Conservation (phyloP, 2,113 vertebrate species). For the Tetrao urogallus region DNA sequence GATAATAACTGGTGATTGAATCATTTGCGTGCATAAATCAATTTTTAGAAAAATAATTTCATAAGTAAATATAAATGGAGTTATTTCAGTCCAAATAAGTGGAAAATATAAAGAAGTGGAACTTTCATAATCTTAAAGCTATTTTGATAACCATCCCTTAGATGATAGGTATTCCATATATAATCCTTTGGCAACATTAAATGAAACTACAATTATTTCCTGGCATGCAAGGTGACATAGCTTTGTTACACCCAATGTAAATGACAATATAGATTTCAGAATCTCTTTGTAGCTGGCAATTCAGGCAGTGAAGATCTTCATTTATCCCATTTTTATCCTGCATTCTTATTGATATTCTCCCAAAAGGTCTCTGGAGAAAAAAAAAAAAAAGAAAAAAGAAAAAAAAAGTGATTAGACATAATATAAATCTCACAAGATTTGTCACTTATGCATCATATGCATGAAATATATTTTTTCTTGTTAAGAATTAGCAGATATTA, state of each 20-base stretch:
- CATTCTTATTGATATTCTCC: constrained; percentile 69
- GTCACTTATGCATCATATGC: not conserved
- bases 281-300: constrained; percentile 69
- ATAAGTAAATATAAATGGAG: constrained; percentile 63
- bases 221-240: constrained; percentile 81
- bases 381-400: constrained; percentile 47
- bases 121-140: constrained; percentile 54
- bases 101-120: constrained; percentile 49
- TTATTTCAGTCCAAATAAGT: constrained; percentile 54
- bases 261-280: constrained; percentile 77
- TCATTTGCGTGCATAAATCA: constrained; percentile 70
- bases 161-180: constrained; percentile 61
- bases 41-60: constrained; percentile 77
- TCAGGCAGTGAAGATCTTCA: constrained; percentile 71
- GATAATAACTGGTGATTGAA: constrained; percentile 43
- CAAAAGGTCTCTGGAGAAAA: constrained; percentile 78
- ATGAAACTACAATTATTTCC: constrained; percentile 71
- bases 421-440: not conserved
- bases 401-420: constrained; percentile 41
- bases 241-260: constrained; percentile 78
- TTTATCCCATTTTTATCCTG: constrained; percentile 58
- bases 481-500: constrained; percentile 37
- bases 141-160: constrained; percentile 59
- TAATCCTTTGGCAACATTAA: constrained; percentile 73
- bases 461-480: not conserved